These are phyloP conservation scores for Geococcyx californianus DNA, from an alignment of 2,113 vertebrate genomes.

Conservation along the genomic window DNA sequence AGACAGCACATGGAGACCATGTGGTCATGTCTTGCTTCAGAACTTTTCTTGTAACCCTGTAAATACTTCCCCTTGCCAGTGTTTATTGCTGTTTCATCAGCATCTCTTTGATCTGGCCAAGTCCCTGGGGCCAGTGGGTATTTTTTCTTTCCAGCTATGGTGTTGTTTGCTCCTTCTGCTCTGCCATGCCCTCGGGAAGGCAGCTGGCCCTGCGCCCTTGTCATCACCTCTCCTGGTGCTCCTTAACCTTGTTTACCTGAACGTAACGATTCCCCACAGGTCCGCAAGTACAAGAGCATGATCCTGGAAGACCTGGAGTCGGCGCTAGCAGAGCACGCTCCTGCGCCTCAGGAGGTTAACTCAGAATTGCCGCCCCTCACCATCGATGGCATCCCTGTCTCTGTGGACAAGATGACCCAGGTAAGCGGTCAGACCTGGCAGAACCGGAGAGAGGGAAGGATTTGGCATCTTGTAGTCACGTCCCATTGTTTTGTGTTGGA, in stretches of 20 bases:
- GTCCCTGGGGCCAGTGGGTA: not conserved
- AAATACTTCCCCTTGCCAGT: not conserved
- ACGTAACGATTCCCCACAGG: conserved; percentile 77
- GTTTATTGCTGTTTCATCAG: conserved; percentile 74
- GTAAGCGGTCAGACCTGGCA: conserved; percentile 68
- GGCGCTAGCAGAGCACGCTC: conserved; percentile 93
- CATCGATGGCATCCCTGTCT: conserved; percentile 97
- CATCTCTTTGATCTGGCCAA: not conserved
- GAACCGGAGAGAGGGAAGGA: not conserved
- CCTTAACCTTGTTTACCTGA: conserved; percentile 70
- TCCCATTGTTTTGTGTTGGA: not conserved
- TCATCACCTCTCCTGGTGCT: conserved; percentile 20
- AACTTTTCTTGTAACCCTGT: not conserved
- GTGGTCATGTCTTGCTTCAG: not conserved
- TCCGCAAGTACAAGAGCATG: conserved; percentile 97
- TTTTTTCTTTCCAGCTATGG: conserved; percentile 31
- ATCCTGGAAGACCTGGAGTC: conserved; percentile 97
- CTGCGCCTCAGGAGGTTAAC: conserved; percentile 89
- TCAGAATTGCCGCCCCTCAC: conserved; percentile 95
- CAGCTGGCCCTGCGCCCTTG: not conserved
- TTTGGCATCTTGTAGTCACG: not conserved
- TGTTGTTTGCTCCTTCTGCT: conserved; percentile 31
- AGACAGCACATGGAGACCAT: fast-evolving
- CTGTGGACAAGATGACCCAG: conserved; percentile 99
- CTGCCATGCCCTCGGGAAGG: not conserved